Percentiles rank a stretch among this genome's conserved stretches.
Conservation (phyloP, 1,140 invertebrate genomes). For the Magallana ariakensis region DNA sequence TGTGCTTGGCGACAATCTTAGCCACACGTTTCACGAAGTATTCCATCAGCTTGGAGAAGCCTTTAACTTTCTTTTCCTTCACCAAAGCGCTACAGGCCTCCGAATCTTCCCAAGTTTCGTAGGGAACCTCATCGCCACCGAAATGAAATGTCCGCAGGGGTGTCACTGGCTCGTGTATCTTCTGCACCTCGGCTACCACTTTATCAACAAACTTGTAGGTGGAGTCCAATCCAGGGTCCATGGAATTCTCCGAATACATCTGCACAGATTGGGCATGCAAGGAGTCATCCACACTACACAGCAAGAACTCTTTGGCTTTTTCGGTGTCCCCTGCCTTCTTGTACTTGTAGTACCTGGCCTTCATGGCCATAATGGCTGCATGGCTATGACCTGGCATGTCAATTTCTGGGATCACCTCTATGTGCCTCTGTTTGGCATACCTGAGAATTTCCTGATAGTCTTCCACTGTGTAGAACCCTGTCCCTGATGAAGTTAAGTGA, state of each 20-base stretch:
- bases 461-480: constrained; percentile 69
- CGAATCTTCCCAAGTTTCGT: constrained; percentile 73
- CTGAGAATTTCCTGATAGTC: constrained; percentile 73
- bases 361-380: constrained; percentile 76
- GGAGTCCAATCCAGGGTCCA: constrained; percentile 76
- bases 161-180: constrained; percentile 69
- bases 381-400: constrained; percentile 78
- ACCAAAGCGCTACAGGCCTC: constrained; percentile 65
- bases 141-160: constrained; percentile 74
- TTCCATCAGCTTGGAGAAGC: constrained; percentile 70
- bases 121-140: constrained; percentile 77
- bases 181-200: constrained; percentile 69
- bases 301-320: constrained; percentile 67
- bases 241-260: constrained; percentile 73
- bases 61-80: constrained; percentile 55
- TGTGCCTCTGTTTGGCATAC: constrained; percentile 71
- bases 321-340: constrained; percentile 57
- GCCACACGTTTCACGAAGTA: constrained; percentile 72
- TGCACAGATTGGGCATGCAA: constrained; percentile 67
- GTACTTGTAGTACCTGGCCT: constrained; percentile 64
- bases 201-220: constrained; percentile 73
- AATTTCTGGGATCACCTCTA: constrained; percentile 78
- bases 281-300: constrained; percentile 65
- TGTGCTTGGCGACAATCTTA: constrained; percentile 65
- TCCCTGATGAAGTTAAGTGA: constrained; percentile 64